phyloP scores from a whole-genome alignment of 2,797 vertebrate species.

The Peromyscus aztecus region DNA sequence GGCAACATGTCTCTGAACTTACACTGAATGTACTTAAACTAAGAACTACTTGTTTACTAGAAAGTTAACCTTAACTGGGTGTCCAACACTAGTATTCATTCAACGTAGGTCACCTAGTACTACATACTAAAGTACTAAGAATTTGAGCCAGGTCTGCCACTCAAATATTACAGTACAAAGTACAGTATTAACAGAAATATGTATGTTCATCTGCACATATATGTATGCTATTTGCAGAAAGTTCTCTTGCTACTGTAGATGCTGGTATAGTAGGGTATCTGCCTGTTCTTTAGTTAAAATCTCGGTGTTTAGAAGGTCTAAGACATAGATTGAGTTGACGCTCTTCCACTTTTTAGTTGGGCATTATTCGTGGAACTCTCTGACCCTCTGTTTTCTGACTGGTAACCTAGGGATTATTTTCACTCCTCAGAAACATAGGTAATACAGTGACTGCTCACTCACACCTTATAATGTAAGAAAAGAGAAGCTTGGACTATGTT shows the following conservation, averaged over 20 bases:
- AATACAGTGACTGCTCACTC: not conserved
- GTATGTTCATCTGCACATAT: not conserved
- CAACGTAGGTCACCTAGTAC: not conserved
- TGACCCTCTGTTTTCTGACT: not conserved
- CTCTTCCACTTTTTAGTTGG: not conserved
- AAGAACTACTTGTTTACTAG: not conserved
- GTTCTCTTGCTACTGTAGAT: not conserved
- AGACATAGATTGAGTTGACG: not conserved
- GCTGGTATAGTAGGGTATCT: too few species aligned
- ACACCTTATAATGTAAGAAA: not conserved
- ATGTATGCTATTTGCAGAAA: not conserved
- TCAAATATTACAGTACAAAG: not conserved
- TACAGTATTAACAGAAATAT: not conserved
- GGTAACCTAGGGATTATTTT: not conserved
- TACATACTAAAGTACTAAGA: not conserved
- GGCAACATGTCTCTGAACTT: not conserved
- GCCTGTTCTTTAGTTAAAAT: not conserved
- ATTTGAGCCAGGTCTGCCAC: not conserved
- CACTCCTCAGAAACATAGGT: not conserved
- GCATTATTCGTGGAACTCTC: not conserved
- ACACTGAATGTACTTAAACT: not conserved
- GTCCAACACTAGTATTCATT: not conserved
- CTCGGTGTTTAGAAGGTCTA: not conserved
- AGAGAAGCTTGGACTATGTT: not conserved
- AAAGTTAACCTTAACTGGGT: conserved; percentile 16